Conservation (phyloP, 2,113 vertebrate species). For the Burhinus oedicnemus region DNA sequence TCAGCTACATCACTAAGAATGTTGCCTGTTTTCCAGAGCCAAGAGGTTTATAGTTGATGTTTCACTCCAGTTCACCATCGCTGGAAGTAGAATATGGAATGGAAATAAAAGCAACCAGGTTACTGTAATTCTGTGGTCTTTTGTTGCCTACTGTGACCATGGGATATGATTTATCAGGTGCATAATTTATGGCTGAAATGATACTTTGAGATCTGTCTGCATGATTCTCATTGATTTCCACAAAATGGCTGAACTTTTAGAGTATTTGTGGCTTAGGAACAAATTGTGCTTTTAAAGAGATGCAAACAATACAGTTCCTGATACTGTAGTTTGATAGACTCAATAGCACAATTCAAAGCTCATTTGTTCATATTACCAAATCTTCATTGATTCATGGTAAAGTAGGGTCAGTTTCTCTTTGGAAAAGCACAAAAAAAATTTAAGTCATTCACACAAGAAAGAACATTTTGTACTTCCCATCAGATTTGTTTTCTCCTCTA, state of each 20-base stretch:
- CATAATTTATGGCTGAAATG: not conserved
- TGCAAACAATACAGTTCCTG: not conserved
- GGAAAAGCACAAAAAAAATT: not conserved
- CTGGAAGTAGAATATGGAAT: not conserved
- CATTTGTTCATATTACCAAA: not conserved
- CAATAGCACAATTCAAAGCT: not conserved
- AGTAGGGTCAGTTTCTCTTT: not conserved
- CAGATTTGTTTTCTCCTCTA: not conserved
- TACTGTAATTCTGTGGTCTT: not conserved
- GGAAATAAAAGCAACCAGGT: not conserved
- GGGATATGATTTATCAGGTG: not conserved
- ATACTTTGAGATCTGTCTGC: not conserved
- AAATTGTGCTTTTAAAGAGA: not conserved
- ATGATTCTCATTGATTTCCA: not conserved
- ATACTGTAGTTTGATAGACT: not conserved
- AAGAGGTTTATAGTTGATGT: not conserved
- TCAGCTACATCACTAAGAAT: not conserved
- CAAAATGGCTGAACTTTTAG: not conserved
- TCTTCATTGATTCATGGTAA: not conserved
- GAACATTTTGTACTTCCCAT: not conserved
- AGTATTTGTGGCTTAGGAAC: not conserved
- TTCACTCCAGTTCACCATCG: not conserved
- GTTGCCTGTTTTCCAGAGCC: not conserved
- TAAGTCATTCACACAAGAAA: not conserved
- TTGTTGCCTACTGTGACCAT: not conserved